Percentiles rank a stretch among this genome's conserved stretches.
Evolutionary conservation across 2,888 invertebrate species (phyloP).

Genomic region (Macrosoma leucophasiata): DNA sequence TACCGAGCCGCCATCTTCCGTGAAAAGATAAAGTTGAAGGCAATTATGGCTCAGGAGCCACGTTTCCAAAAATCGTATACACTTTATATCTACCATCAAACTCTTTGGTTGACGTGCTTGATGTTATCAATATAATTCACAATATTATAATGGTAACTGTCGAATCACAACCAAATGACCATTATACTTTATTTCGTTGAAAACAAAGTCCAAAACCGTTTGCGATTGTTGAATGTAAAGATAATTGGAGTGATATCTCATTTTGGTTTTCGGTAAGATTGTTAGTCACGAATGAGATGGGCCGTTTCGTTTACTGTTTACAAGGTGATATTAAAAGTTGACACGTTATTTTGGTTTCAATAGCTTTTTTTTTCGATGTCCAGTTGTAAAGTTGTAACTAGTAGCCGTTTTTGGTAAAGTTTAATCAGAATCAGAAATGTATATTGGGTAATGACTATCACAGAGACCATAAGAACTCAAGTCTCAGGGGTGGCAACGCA

Average conservation of each 20-base stretch:
- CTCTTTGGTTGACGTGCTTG: slow-evolving; percentile 56
- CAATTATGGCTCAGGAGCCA: slow-evolving; percentile 64
- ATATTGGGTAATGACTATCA: too few species aligned
- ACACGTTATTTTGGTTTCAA: slow-evolving; percentile 52
- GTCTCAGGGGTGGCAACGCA: too few species aligned
- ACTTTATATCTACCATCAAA: slow-evolving; percentile 59
- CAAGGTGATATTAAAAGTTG: slow-evolving; percentile 58
- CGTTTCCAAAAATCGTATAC: slow-evolving; percentile 64
- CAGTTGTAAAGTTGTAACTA: too few species aligned
- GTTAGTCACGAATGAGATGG: slow-evolving; percentile 59
- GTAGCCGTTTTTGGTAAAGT: too few species aligned
- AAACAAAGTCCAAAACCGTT: slow-evolving; percentile 11
- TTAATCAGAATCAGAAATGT: too few species aligned
- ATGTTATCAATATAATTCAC: slow-evolving; percentile 50
- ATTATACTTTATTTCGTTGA: neutral
- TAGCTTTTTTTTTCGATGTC: slow-evolving; percentile 32
- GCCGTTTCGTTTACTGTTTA: slow-evolving; percentile 51
- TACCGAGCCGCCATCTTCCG: slow-evolving; percentile 64
- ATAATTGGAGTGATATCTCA: too few species aligned
- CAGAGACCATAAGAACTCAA: too few species aligned
- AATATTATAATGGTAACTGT: slow-evolving; percentile 24
- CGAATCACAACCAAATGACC: neutral
- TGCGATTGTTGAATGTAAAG: slow-evolving; percentile 7
- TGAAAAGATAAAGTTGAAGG: slow-evolving; percentile 63
- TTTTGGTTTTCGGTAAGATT: slow-evolving; percentile 42